Percentiles rank a stretch among this genome's conserved stretches.
These are phyloP conservation scores for Amia ocellicauda DNA, from an alignment of 2,113 vertebrate species.

Conservation along the genomic window DNA sequence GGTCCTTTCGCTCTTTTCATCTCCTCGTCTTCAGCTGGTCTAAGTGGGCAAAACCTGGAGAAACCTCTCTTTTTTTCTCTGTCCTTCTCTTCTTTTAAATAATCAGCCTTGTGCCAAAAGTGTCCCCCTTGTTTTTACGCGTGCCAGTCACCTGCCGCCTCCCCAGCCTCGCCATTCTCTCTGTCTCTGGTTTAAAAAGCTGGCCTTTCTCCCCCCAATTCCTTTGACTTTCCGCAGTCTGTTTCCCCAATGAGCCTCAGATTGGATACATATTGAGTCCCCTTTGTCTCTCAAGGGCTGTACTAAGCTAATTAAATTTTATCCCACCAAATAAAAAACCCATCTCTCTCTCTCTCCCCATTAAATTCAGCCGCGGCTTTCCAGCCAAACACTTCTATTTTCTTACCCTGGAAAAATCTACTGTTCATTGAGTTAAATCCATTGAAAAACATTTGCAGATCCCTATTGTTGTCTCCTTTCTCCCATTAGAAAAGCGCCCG, in stretches of 20 bases:
- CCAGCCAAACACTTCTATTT: conserved; percentile 49
- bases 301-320: conserved; percentile 82
- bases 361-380: conserved; percentile 66
- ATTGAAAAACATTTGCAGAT: conserved; percentile 79
- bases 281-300: conserved; percentile 72
- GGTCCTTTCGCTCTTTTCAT: conserved; percentile 56
- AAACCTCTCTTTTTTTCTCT: conserved; percentile 64
- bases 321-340: conserved; percentile 72
- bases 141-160: conserved; percentile 83
- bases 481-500: conserved; percentile 65
- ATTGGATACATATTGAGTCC: conserved; percentile 70
- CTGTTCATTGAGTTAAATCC: conserved; percentile 73
- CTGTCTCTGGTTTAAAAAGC: conserved; percentile 38
- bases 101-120: conserved; percentile 64
- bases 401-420: conserved; percentile 46
- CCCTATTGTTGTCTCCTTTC: conserved; percentile 72
- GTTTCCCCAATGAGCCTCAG: conserved; percentile 66
- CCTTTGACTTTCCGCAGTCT: conserved; percentile 72
- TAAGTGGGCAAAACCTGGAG: conserved; percentile 69
- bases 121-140: conserved; percentile 74
- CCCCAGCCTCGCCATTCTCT: conserved; percentile 49
- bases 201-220: conserved; percentile 64
- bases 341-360: conserved; percentile 53
- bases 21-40: conserved; percentile 53
- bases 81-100: conserved; percentile 63